Conservation (phyloP, 2,113 vertebrate species). For the Eolophus roseicapilla region DNA sequence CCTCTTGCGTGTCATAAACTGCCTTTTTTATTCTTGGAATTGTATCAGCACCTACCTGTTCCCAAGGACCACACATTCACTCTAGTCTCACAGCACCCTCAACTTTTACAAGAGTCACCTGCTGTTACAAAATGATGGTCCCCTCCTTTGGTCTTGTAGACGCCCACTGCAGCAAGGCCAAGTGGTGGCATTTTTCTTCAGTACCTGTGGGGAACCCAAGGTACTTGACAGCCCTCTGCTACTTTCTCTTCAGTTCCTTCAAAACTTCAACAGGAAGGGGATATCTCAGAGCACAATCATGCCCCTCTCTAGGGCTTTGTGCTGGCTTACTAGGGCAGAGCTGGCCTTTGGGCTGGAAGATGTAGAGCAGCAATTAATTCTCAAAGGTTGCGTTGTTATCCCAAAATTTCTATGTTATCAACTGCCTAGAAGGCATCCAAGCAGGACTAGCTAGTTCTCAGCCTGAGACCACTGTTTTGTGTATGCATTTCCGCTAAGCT, state of each 20-base stretch:
- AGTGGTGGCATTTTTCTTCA: background rate
- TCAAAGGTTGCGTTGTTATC: background rate
- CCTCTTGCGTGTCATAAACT: background rate
- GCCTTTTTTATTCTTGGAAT: background rate
- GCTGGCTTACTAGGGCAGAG: background rate
- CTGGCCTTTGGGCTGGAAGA: background rate
- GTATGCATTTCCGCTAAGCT: background rate
- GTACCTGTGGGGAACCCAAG: background rate
- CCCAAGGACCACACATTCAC: background rate
- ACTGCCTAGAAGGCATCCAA: background rate
- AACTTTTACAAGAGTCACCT: background rate
- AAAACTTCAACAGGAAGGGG: background rate
- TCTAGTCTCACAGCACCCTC: background rate
- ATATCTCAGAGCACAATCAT: background rate
- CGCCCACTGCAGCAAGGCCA: background rate
- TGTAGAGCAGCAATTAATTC: background rate
- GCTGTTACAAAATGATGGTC: background rate
- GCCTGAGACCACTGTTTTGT: too few relatives aligned
- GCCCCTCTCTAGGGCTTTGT: background rate
- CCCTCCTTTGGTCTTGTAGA: background rate
- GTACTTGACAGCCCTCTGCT: background rate
- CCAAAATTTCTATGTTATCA: background rate
- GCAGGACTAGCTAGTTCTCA: background rate
- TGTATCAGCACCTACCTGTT: background rate
- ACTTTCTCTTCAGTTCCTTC: background rate